phyloP scores from a whole-genome alignment of 2,113 vertebrate species.

The Cheirogaleus medius region DNA sequence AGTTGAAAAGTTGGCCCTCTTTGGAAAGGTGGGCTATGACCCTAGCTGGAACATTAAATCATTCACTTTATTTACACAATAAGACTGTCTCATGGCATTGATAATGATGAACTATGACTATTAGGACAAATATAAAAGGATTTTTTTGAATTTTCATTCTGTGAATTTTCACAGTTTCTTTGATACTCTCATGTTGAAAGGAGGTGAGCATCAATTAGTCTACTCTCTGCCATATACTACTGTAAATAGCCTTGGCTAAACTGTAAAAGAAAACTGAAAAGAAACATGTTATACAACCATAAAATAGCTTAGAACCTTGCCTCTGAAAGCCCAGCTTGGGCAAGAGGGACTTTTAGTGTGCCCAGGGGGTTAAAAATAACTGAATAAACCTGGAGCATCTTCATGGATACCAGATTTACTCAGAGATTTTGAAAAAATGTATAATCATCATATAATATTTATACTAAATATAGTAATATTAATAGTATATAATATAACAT shows the following conservation, averaged over 20 bases:
- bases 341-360: not conserved
- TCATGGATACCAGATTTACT: conserved; percentile 15
- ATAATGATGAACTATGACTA: not conserved
- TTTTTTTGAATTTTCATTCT: conserved; percentile 33
- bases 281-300: conserved; percentile 28
- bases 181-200: conserved; percentile 8
- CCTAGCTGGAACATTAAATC: not conserved
- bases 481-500: not conserved
- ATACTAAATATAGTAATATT: not conserved
- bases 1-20: not conserved
- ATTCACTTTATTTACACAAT: not conserved
- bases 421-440: not conserved
- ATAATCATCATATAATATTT: not conserved
- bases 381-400: not conserved
- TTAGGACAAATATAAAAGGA: not conserved
- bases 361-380: conserved; percentile 9
- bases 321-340: not conserved
- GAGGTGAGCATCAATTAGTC: conserved; percentile 9
- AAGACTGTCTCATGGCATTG: not conserved
- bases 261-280: conserved; percentile 32
- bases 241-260: conserved; percentile 34
- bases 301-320: conserved; percentile 31
- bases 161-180: conserved; percentile 49
- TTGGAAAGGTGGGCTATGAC: not conserved
- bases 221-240: not conserved